phyloP scores from a whole-genome alignment of 2,113 vertebrate species.

The Sapajus apella region DNA sequence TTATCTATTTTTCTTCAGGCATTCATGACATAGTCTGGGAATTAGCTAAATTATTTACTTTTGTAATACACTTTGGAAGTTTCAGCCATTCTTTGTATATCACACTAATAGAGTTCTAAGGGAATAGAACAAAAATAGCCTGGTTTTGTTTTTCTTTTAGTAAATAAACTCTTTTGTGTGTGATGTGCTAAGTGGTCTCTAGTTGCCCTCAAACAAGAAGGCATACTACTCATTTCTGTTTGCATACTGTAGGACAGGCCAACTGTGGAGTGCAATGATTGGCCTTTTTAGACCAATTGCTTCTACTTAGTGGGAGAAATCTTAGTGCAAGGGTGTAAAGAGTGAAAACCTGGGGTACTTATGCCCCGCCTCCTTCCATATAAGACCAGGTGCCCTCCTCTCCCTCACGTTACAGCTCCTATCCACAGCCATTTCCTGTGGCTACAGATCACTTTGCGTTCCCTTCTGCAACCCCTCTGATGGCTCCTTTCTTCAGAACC shows the following conservation, averaged over 20 bases:
- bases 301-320: neutral
- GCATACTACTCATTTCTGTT: rapidly evolving
- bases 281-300: neutral
- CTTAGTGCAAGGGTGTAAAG: neutral
- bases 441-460: neutral
- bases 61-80: neutral
- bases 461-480: neutral
- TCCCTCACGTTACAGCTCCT: neutral
- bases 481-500: too few species aligned
- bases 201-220: too few species aligned
- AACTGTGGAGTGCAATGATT: neutral
- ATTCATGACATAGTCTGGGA: neutral
- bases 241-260: rapidly evolving
- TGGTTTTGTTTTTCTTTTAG: neutral
- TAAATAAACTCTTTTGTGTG: neutral
- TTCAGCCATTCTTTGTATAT: neutral
- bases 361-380: rapidly evolving
- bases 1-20: neutral
- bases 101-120: neutral
- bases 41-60: neutral
- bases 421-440: neutral
- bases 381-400: neutral
- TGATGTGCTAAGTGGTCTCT: neutral
- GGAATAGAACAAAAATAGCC: neutral
- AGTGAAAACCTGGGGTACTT: neutral